phyloP scores from a whole-genome alignment of 2,113 vertebrate genomes.

The Microtus pennsylvanicus region DNA sequence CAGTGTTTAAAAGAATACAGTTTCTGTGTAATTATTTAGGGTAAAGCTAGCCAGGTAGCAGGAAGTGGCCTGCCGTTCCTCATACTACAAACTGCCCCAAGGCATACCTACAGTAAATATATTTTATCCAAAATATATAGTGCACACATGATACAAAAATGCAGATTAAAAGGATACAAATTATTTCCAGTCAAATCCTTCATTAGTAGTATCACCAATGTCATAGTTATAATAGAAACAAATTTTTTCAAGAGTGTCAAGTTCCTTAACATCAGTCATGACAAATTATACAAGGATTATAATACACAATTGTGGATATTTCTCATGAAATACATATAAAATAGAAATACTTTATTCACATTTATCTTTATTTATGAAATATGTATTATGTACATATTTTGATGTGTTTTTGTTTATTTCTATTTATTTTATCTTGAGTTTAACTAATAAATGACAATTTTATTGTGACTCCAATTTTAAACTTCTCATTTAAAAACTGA shows the following conservation, averaged over 20 bases:
- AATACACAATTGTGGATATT: not conserved
- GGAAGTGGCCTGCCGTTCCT: too few relatives aligned
- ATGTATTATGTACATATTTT: not conserved
- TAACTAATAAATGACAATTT: not conserved
- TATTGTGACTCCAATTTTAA: not conserved
- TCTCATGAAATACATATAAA: not conserved
- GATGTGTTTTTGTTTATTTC: not conserved
- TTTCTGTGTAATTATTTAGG: too few relatives aligned
- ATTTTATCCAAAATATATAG: not conserved
- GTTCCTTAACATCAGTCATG: not conserved
- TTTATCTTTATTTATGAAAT: not conserved
- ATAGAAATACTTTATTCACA: constrained; percentile 33
- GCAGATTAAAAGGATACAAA: not conserved
- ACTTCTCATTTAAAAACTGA: not conserved
- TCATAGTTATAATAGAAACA: not conserved
- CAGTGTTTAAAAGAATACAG: too few relatives aligned
- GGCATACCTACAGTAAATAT: not conserved
- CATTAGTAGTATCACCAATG: not conserved
- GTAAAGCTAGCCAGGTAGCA: too few relatives aligned
- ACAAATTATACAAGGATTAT: not conserved
- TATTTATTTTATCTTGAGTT: not conserved
- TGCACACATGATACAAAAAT: not conserved
- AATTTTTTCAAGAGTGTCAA: not conserved
- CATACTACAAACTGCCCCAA: too few relatives aligned
- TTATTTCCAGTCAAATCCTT: not conserved